Conservation (phyloP, 2,888 invertebrate species). For the Tethea ocularis region DNA sequence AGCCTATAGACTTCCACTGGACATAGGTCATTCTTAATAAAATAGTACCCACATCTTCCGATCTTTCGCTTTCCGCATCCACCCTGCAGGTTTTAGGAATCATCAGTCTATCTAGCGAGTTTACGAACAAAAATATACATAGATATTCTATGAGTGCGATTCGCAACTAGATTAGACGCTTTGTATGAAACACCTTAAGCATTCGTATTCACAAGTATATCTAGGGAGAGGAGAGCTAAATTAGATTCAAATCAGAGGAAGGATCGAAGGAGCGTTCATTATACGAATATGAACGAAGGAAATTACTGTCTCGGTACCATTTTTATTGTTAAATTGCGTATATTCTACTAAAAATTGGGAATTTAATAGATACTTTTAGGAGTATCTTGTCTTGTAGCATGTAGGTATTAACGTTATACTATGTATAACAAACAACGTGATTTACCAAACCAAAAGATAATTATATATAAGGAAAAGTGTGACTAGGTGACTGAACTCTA, state of each 20-base stretch:
- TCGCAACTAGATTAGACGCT: not conserved
- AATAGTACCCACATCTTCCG: too few species aligned
- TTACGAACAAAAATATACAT: too few species aligned
- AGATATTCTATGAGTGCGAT: not conserved
- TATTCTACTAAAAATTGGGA: constrained; percentile 7
- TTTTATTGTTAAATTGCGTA: constrained; percentile 21
- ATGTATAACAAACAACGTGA: too few species aligned
- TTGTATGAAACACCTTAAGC: constrained; percentile 23
- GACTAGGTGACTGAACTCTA: too few species aligned
- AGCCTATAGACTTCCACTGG: too few species aligned
- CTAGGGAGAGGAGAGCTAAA: constrained; percentile 37
- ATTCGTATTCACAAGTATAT: constrained; percentile 21
- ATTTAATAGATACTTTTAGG: not conserved
- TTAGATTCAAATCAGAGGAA: constrained; percentile 62
- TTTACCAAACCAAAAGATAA: too few species aligned
- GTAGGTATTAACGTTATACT: too few species aligned
- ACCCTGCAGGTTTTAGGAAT: too few species aligned
- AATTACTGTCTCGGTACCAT: constrained; percentile 41
- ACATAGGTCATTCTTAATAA: too few species aligned
- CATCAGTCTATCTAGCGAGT: too few species aligned
- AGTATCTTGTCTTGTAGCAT: not conserved
- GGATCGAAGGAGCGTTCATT: constrained; percentile 44
- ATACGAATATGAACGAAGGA: constrained; percentile 40
- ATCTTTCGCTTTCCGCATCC: too few species aligned
- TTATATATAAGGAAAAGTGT: too few species aligned